These are phyloP conservation scores for Tromatobia lineatoria DNA, from an alignment of 2,888 invertebrate genomes.

Conservation along the genomic window DNA sequence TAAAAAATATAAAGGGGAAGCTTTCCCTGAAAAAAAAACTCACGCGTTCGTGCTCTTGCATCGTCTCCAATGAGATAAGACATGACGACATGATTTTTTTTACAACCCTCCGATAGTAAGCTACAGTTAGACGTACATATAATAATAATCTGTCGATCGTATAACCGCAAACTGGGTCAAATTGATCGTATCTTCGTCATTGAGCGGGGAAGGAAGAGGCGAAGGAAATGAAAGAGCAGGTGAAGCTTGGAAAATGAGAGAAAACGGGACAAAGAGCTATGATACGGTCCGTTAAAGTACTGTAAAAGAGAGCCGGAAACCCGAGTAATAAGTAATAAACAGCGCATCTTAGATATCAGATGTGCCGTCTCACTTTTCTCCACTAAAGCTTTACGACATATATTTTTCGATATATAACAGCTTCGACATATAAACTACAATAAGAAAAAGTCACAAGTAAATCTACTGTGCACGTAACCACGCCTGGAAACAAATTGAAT, in stretches of 20 bases:
- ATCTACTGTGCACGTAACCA: conserved; percentile 4
- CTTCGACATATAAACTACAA: conserved; percentile 9
- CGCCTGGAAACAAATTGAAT: conserved; percentile 23
- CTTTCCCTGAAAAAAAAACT: conserved; percentile 26
- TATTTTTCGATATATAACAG: not conserved
- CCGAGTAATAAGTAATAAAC: conserved; percentile 63
- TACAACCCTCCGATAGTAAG: conserved; percentile 5
- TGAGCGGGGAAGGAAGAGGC: conserved; percentile 13
- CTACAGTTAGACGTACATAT: conserved; percentile 42
- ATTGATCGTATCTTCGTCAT: conserved; percentile 71
- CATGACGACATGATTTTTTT: conserved; percentile 55
- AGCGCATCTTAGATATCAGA: conserved; percentile 41
- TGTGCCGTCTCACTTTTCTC: conserved; percentile 17
- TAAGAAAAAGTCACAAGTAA: not conserved
- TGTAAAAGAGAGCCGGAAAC: conserved; percentile 54
- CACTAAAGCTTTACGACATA: not conserved
- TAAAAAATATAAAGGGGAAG: not conserved
- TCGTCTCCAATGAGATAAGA: conserved; percentile 58
- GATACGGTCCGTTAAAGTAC: conserved; percentile 64
- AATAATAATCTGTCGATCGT: conserved; percentile 54
- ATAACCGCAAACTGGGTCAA: conserved; percentile 69
- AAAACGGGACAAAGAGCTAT: conserved; percentile 26
- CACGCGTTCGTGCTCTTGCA: conserved; percentile 52
- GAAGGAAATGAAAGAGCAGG: not conserved
- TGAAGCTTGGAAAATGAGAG: not conserved